Base-by-base conservation (phyloP, 2,888 invertebrate genomes). In the Acronicta alni region DNA sequence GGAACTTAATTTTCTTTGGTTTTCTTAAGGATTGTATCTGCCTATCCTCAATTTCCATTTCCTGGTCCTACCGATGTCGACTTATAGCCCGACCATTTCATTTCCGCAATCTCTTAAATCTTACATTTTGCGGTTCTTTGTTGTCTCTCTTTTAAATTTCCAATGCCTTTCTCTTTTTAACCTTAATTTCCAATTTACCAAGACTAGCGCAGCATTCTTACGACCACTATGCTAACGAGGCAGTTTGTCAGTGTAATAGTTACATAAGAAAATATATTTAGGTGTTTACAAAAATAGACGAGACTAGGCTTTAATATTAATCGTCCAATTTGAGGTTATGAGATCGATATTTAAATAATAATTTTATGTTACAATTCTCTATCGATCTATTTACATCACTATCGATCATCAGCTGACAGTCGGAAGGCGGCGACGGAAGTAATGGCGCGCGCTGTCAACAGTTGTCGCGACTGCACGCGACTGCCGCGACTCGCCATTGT, bases 401-500 rank as follows among this genome's bases (percentile, higher is more conserved):
- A 84, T 41, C 57, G 45, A 56, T 65, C 54, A 58, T 52, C 58
- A 44, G 72, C 58, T 80, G 89, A 84, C 87, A 87, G 72, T 80
- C 86, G 89, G 89, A 89, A 89, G 86, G 80, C 82, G 81, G 79
- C 85, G 85, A 85, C 90, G 90, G 90, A 91, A 90, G 88, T 85
- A 87, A 87, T 89, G 90, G 84, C 81, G 85, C 80, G 78, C 81
- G 77, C 84, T 86, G 89, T 88, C 89, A 85, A 64, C 83, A 76
- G 80, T 79, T 75, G 77, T 77, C 78, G 77, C 72, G 69, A 62
- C 70, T 65, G 60, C 59, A 67, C 62, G 60, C 55, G 47, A 64
- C 66, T 71, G 59, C 55, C 65, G 65, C 75, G 72, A 68, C 79
- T 71, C 56, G 71, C 64, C 51, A 44, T 66, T 67, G 69, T 68